These are phyloP conservation scores for Dryomyza anilis DNA, from an alignment of 2,888 invertebrate genomes.

Conservation along the genomic window DNA sequence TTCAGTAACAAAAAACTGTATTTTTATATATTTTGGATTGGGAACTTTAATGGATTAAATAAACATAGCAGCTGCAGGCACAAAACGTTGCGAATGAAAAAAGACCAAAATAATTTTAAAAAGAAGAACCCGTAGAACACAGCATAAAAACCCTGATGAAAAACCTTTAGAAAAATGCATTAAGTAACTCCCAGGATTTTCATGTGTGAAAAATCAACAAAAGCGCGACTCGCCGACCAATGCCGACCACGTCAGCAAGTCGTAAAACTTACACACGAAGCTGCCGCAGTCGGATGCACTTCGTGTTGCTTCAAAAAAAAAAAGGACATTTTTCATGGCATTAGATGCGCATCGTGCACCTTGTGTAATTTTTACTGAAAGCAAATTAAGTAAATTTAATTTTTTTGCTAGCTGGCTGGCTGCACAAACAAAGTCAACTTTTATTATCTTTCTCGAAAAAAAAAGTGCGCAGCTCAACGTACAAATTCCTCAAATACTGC, in stretches of 20 bases:
- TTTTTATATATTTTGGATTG: too few relatives aligned
- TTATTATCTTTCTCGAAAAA: neutral
- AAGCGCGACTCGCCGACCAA: neutral
- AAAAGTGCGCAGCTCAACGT: neutral
- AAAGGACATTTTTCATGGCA: conserved; percentile 2
- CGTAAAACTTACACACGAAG: neutral
- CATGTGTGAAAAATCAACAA: neutral
- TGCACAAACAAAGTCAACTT: neutral
- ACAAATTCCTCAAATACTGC: too few relatives aligned
- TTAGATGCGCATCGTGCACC: too few relatives aligned
- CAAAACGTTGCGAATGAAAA: too few relatives aligned
- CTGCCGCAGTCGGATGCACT: neutral
- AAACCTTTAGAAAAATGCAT: too few relatives aligned
- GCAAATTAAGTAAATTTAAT: conserved; percentile 15
- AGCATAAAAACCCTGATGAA: too few relatives aligned
- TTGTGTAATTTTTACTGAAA: neutral
- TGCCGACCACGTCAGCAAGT: neutral
- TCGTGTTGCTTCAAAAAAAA: neutral
- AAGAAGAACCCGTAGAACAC: neutral
- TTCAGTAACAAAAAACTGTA: too few relatives aligned
- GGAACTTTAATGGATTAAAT: too few relatives aligned
- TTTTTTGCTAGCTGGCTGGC: neutral
- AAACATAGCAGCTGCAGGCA: too few relatives aligned
- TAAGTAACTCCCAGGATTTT: neutral
- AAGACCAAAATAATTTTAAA: too few relatives aligned